Evolutionary conservation across 2,888 invertebrate genomes (phyloP).

Genomic region (Andrena flavipes): DNA sequence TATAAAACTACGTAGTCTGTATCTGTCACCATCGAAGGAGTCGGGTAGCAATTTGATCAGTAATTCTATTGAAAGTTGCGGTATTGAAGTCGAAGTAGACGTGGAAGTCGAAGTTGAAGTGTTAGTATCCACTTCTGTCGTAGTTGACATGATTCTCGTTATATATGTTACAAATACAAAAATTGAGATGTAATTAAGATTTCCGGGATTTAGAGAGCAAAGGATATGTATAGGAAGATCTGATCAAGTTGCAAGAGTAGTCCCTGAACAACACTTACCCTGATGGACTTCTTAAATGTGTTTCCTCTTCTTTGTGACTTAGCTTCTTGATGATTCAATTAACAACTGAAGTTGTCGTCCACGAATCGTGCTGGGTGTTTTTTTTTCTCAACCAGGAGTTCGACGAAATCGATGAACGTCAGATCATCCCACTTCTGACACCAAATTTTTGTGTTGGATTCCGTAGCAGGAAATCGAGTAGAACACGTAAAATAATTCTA

Average conservation of each 20-base stretch:
- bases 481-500: too few relatives aligned
- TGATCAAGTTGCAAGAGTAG: background rate
- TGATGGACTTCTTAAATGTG: background rate
- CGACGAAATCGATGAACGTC: too few relatives aligned
- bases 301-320: background rate
- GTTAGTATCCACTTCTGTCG: too few relatives aligned
- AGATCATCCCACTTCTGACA: background rate
- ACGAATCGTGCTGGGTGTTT: background rate
- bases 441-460: background rate
- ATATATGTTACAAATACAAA: too few relatives aligned
- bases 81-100: background rate
- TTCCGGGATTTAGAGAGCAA: background rate
- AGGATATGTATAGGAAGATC: background rate
- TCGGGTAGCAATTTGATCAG: slow-evolving; percentile 9
- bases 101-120: too few relatives aligned
- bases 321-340: background rate
- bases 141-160: too few relatives aligned
- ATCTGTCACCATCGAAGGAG: slow-evolving; percentile 3
- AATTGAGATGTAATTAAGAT: too few relatives aligned
- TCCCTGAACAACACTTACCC: background rate
- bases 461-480: too few relatives aligned
- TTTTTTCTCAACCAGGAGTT: too few relatives aligned
- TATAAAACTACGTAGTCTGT: slow-evolving; percentile 8
- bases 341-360: background rate
- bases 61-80: background rate